phyloP scores from a whole-genome alignment of 1,140 invertebrate species.

The Zaprionus lachaisei region DNA sequence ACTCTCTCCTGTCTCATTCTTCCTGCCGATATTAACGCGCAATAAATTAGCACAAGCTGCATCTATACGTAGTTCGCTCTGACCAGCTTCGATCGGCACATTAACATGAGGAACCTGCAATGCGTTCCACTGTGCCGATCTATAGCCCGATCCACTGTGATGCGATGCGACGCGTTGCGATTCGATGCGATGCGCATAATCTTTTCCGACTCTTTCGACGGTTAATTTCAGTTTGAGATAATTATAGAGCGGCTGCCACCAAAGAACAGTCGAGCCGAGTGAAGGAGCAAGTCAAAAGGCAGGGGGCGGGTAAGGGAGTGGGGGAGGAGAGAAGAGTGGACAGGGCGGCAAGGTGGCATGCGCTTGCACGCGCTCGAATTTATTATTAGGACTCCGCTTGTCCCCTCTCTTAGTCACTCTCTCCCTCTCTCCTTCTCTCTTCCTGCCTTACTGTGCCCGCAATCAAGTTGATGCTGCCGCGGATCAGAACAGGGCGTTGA shows the following conservation, averaged over 20 bases:
- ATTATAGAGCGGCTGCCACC: constrained; percentile 82
- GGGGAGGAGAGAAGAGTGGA: constrained; percentile 15
- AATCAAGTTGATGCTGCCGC: constrained; percentile 55
- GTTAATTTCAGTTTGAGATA: constrained; percentile 84
- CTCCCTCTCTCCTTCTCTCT: background rate
- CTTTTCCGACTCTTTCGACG: constrained; percentile 80
- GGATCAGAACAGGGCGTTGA: constrained; percentile 72
- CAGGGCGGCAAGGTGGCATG: constrained; percentile 55
- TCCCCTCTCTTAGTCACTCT: background rate
- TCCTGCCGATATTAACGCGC: constrained; percentile 83
- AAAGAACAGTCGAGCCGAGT: constrained; percentile 42
- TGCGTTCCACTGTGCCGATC: constrained; percentile 43
- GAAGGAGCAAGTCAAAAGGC: constrained; percentile 14
- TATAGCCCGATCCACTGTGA: constrained; percentile 32
- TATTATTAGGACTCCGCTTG: constrained; percentile 67
- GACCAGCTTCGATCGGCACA: constrained; percentile 27
- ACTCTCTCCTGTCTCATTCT: constrained; percentile 42
- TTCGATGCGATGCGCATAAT: constrained; percentile 67
- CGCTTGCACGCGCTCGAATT: constrained; percentile 80
- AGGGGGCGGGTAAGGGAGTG: constrained; percentile 9
- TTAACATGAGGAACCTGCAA: constrained; percentile 61
- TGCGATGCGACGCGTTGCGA: constrained; percentile 43
- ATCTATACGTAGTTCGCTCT: constrained; percentile 4
- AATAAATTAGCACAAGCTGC: constrained; percentile 81
- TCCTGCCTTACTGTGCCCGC: constrained; percentile 5